Base-by-base conservation (phyloP, 2,113 vertebrate species). In the Dasyornis broadbenti region DNA sequence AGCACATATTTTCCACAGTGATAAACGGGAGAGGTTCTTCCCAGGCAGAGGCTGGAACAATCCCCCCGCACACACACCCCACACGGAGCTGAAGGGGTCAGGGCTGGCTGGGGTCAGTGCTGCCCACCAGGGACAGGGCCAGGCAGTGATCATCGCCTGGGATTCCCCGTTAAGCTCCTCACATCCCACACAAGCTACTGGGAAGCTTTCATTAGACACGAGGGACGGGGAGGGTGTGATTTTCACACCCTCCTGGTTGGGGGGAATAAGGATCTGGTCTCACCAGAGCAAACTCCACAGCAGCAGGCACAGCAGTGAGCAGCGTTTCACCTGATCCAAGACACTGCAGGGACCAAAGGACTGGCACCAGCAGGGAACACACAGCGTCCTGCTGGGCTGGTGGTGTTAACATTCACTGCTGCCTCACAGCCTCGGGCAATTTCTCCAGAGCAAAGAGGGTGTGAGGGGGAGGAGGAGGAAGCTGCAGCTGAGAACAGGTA, bases 71-170 rank as follows among this genome's bases (percentile, higher is more conserved):
- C 4, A 9, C 37, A 23, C 0, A 0, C 33, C 52, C 35, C 63
- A 14, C 44, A 14, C 0, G 0, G 53, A 45, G 50, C n/a, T 26
- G 0, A 53, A 44, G 39, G 24, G 35, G 42, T 15, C 3, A 2
- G 2, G 33, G 52, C n/a, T 28, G 68, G 10, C 16, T 66, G 64
- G 42, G 42, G 53, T 27, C 53, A 64, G n/a, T 5, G 39, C 57
- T 60, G 65, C 40, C 52, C 40, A 33, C 1, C 2, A 52, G n/a
- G 37, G n/a, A 70, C 22, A 42, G 37, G 16, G 49, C 1, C 7
- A 63, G 79, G 27, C 39, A 12, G 50, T 35, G n/a, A 56, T 9
- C 39, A 17, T 22, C 69, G 57, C 33, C 27, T 52, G 19, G 35
- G 12, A 47, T 5, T n/a, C 22, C 31, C 56, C 2, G 0, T 18